phyloP scores from a whole-genome alignment of 2,797 vertebrate species.

The Falco concolor region DNA sequence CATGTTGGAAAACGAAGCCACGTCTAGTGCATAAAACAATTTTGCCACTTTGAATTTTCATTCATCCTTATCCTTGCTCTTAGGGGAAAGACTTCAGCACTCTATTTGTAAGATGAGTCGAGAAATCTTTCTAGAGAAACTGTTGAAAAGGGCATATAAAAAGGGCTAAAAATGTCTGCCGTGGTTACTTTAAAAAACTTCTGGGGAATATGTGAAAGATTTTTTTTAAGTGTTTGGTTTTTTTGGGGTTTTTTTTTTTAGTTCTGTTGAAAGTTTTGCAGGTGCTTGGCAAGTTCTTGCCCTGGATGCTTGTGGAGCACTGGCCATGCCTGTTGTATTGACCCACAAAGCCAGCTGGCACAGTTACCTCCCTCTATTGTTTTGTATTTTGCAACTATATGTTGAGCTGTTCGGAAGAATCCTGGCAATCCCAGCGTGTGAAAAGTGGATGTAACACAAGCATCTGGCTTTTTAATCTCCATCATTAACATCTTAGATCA shows the following conservation, averaged over 20 bases:
- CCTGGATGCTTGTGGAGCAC: neutral
- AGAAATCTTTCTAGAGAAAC: neutral
- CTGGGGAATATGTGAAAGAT: neutral
- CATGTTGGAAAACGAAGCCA: neutral
- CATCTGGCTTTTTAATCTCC: neutral
- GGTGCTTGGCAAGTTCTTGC: neutral
- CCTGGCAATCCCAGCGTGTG: neutral
- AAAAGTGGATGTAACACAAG: neutral
- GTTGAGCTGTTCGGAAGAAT: neutral
- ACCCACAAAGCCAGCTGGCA: neutral
- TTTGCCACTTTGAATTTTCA: neutral
- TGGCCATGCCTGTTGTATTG: neutral
- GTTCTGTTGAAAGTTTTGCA: neutral
- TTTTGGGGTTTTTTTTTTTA: rapidly evolving
- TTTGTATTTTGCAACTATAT: neutral
- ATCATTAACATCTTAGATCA: neutral
- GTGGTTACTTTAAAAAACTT: rapidly evolving
- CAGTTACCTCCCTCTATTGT: neutral
- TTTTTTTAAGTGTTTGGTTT: too few species aligned
- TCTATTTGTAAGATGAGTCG: neutral
- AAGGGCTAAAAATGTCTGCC: neutral
- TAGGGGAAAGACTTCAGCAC: neutral
- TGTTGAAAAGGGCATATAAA: neutral
- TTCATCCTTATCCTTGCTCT: neutral
- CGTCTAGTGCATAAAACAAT: neutral